These are phyloP conservation scores for Nycticryphes semicollaris DNA, from an alignment of 2,113 vertebrate genomes.

Conservation along the genomic window DNA sequence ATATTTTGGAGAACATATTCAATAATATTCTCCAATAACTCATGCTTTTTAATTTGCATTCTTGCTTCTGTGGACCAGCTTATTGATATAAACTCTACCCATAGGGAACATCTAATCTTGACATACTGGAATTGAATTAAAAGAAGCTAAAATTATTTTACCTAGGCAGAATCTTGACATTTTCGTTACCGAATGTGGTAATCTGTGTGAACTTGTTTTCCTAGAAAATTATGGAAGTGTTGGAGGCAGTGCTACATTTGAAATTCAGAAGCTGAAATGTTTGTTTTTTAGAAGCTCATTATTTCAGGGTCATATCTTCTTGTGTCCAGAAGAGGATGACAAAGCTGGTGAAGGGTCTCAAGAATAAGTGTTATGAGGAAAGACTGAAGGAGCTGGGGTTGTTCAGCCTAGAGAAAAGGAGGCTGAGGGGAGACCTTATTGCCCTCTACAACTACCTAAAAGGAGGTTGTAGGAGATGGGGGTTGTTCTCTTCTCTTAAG, in stretches of 20 bases:
- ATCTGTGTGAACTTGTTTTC: neutral
- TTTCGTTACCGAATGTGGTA: neutral
- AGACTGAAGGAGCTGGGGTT: too few species aligned
- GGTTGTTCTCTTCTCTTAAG: neutral
- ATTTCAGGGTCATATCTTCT: neutral
- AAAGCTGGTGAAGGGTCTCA: neutral
- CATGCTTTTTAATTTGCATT: neutral
- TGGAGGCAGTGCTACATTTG: neutral
- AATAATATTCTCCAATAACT: neutral
- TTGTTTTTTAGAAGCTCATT: accelerated
- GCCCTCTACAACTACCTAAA: neutral
- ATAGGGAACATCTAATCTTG: neutral
- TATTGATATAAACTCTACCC: neutral
- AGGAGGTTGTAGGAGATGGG: neutral
- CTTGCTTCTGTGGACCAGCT: neutral
- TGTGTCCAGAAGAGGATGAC: neutral
- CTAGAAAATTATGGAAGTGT: neutral
- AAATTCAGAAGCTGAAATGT: neutral
- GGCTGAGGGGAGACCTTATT: too few species aligned
- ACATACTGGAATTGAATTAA: neutral
- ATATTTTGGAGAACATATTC: too few species aligned
- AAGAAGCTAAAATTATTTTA: neutral
- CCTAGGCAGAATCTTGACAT: neutral
- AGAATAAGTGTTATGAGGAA: neutral
- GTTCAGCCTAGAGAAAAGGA: too few species aligned